These are phyloP conservation scores for Acholoe squamosa DNA, from an alignment of 2,888 invertebrate genomes.

Conservation along the genomic window DNA sequence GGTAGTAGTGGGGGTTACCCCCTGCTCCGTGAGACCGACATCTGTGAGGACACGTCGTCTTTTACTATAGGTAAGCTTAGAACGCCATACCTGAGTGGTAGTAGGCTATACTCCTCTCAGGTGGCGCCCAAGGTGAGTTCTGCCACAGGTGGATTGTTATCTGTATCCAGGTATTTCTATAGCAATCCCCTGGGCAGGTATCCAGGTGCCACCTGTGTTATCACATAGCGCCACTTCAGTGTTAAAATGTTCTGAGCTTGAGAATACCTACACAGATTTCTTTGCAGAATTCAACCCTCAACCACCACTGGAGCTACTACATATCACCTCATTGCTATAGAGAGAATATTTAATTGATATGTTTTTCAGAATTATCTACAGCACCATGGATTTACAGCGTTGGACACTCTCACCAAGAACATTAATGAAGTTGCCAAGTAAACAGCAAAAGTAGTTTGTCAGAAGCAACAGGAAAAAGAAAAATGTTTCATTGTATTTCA, in stretches of 20 bases:
- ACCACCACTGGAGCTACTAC: background rate
- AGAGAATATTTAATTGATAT: background rate
- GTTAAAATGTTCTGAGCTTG: background rate
- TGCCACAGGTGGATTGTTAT: background rate
- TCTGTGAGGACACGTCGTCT: background rate
- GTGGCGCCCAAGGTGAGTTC: background rate
- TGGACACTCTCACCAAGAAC: background rate
- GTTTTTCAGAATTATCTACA: background rate
- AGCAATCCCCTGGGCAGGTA: background rate
- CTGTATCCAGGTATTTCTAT: background rate
- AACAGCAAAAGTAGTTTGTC: slow-evolving; percentile 3
- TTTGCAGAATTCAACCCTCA: background rate
- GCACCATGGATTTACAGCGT: slow-evolving; percentile 17
- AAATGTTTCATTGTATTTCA: slow-evolving; percentile 1
- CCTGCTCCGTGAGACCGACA: background rate
- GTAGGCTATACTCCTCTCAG: no score
- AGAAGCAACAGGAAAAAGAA: background rate
- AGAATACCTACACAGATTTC: background rate
- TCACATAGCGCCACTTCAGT: background rate
- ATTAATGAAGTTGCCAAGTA: background rate
- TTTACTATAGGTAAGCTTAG: slow-evolving; percentile 34
- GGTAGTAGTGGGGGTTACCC: background rate
- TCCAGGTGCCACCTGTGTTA: background rate
- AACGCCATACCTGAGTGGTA: background rate
- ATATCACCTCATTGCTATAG: no score